Evolutionary conservation across 2,113 vertebrate species (phyloP).

Genomic region (Coracopsis vasa): DNA sequence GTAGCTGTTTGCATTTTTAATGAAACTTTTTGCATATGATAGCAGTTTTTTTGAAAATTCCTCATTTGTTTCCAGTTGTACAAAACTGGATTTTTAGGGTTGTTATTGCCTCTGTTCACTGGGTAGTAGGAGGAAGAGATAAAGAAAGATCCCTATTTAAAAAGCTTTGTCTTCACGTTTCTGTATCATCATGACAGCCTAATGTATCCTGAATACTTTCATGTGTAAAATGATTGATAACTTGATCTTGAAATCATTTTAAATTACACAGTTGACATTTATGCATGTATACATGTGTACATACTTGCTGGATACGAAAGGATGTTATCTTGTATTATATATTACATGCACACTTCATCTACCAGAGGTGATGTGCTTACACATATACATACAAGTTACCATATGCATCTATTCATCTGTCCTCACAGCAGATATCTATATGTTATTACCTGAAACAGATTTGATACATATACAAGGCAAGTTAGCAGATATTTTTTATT

Average conservation of each 20-base stretch:
- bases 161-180: constrained; percentile 25
- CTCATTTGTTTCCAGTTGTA: constrained; percentile 5
- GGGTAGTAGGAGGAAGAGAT: not conserved
- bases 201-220: constrained; percentile 20
- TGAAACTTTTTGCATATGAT: not conserved
- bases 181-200: constrained; percentile 6
- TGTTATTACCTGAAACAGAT: not conserved
- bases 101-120: not conserved
- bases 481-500: not conserved
- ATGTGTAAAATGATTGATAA: constrained; percentile 50
- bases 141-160: constrained; percentile 14
- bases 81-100: not conserved
- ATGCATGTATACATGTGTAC: constrained; percentile 15
- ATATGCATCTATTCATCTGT: not conserved
- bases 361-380: not conserved
- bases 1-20: not conserved
- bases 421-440: not conserved
- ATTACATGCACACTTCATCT: not conserved
- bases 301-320: not conserved
- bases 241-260: constrained; percentile 44
- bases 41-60: constrained; percentile 6
- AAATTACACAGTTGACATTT: constrained; percentile 44
- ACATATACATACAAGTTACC: not conserved
- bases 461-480: not conserved
- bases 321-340: not conserved